Base-by-base conservation (phyloP, 2,797 vertebrate genomes). In the Helarctos malayanus region DNA sequence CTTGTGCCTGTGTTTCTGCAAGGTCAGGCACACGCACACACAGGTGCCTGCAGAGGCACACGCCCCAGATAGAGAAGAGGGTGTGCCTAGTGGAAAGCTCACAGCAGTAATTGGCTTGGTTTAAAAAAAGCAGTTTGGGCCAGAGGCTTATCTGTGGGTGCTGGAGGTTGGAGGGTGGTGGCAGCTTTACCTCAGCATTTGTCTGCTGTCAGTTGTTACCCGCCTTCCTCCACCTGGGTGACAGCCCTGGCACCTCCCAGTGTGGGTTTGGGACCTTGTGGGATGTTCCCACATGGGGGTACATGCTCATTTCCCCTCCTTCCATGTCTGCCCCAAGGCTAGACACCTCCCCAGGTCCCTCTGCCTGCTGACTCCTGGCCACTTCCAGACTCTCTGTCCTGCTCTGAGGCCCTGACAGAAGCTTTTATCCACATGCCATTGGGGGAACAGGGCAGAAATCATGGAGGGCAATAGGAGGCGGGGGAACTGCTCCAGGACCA, bases 41-140 rank as follows among this genome's bases (percentile, higher is more conserved):
- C 32, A 32, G 4, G 4, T 7, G 2, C 12, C 2, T 25, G n/a
- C 9, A 54, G 32, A 25, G 19, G 25, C 7, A 7, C 52, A 49
- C 52, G 45, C 32, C 54, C 23, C 5, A 38, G 27, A 21, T 16
- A 27, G 2, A n/a, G 0, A 4, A 35, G 12, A 1, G 1, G 18
- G 10, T 41, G 14, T 47, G 21, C 23, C 68, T 47, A 16, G 0
- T 29, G 23, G 41, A 65, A 85, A 94, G 57, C 45, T 21, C 57
- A 47, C 3, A 52, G 18, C 25, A 23, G 19, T 54, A 83, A 27
- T 35, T 59, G 14, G 56, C 15, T 79, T 18, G 19, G 52, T 80
- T 89, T 13, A 32, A 91, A 85, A 88, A 91, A 56, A 12, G 35
- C 25, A 54, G 15, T 80, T n/a, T 52, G 71, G 71, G 14, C 41